These are phyloP conservation scores for Teleopsis dalmanni DNA, from an alignment of 1,140 invertebrate genomes.

Conservation along the genomic window DNA sequence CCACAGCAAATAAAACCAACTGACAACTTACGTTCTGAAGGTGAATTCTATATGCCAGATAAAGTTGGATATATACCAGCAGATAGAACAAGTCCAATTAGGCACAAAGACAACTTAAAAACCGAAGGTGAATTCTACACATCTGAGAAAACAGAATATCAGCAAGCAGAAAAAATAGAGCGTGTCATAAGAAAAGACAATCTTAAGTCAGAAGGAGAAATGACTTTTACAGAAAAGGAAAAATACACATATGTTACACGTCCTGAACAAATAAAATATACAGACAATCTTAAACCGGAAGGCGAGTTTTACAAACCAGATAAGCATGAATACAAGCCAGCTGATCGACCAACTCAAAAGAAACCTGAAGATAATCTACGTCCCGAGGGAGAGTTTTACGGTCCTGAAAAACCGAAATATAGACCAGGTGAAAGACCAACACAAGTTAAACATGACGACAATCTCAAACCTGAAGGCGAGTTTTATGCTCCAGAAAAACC, in stretches of 20 bases:
- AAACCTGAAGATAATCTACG: slow-evolving; percentile 52
- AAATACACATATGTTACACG: slow-evolving; percentile 49
- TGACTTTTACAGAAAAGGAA: slow-evolving; percentile 48
- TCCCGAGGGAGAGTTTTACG: slow-evolving; percentile 59
- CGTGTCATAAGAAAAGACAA: slow-evolving; percentile 53
- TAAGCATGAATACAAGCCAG: slow-evolving; percentile 34
- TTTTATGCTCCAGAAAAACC: slow-evolving; percentile 48
- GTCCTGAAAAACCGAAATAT: slow-evolving; percentile 50
- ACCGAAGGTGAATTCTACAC: slow-evolving; percentile 44
- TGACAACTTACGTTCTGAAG: slow-evolving; percentile 52
- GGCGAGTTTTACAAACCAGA: slow-evolving; percentile 48
- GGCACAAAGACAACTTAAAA: slow-evolving; percentile 52
- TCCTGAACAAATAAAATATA: slow-evolving; percentile 32
- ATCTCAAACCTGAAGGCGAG: slow-evolving; percentile 60
- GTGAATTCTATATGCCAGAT: slow-evolving; percentile 49
- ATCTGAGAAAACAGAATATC: slow-evolving; percentile 1
- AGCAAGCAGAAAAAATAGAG: slow-evolving; percentile 19
- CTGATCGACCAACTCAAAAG: slow-evolving; percentile 44
- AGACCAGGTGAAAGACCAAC: slow-evolving; percentile 50
- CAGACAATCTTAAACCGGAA: slow-evolving; percentile 55
- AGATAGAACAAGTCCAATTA: slow-evolving; percentile 49
- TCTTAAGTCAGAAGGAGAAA: slow-evolving; percentile 59
- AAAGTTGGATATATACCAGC: slow-evolving; percentile 46
- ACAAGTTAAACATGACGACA: slow-evolving; percentile 55
- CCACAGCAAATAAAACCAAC: slow-evolving; percentile 45